A percentile compares a stretch with the other conserved stretches of the same genome.
Evolutionary conservation across 1,140 invertebrate species (phyloP).

Genomic region (Drosophila triauraria): DNA sequence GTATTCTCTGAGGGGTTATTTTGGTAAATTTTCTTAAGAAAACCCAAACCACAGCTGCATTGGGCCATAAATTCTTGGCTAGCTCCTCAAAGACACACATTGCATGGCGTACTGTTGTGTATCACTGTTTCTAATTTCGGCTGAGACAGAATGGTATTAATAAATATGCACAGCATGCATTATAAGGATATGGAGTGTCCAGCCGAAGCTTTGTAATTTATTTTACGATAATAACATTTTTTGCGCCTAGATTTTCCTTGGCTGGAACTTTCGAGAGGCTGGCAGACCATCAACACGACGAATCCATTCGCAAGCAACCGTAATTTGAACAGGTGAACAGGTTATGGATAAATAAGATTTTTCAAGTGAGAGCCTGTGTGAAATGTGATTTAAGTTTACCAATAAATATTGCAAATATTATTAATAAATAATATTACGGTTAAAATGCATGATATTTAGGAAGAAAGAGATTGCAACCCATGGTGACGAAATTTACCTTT

Average conservation of each 20-base stretch:
- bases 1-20: conserved; percentile 70
- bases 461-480: too few relatives aligned
- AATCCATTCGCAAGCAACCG: conserved; percentile 22
- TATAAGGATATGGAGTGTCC: conserved; percentile 25
- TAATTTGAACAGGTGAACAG: conserved; percentile 10
- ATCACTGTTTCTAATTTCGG: conserved; percentile 60
- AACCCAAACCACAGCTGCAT: conserved; percentile 62
- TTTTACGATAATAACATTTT: conserved; percentile 50
- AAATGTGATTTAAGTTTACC: neutral
- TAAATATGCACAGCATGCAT: conserved; percentile 71
- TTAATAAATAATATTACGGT: neutral
- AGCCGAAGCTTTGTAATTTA: conserved; percentile 52
- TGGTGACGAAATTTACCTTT: neutral
- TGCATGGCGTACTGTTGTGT: conserved; percentile 30
- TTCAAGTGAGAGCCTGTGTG: neutral
- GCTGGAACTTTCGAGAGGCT: conserved; percentile 17
- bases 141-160: conserved; percentile 56
- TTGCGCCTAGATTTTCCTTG: conserved; percentile 24
- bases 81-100: conserved; percentile 26
- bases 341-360: conserved; percentile 23
- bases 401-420: conserved; percentile 12
- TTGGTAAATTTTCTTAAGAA: conserved; percentile 77
- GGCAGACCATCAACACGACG: conserved; percentile 32
- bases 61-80: conserved; percentile 66
- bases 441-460: neutral